Evolutionary conservation across 1,140 invertebrate species (phyloP).

Genomic region (Platorchestia sp.): DNA sequence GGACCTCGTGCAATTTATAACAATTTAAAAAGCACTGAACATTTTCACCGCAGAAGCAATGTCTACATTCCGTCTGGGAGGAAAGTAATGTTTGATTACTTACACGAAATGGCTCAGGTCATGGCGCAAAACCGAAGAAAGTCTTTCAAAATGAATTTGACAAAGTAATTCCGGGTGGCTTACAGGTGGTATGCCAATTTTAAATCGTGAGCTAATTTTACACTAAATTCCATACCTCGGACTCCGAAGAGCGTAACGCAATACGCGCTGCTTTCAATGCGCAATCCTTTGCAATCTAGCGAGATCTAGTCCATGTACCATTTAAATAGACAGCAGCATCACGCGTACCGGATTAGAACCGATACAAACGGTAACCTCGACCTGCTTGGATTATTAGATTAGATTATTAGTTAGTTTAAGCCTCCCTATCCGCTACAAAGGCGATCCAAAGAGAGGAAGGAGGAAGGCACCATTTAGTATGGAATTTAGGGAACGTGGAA

Average conservation of each 20-base stretch:
- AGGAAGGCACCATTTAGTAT: no score
- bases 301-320: background rate
- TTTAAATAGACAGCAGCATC: background rate
- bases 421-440: no score
- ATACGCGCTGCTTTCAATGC: background rate
- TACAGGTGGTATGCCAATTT: no score
- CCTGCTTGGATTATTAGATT: background rate
- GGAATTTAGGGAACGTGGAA: no score
- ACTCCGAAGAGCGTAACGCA: background rate
- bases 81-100: background rate
- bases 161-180: background rate
- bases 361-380: background rate
- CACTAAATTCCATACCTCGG: background rate
- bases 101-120: background rate
- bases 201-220: background rate
- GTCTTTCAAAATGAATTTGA: background rate
- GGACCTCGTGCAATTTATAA: background rate
- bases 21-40: background rate
- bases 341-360: background rate
- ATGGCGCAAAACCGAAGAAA: no score
- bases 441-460: no score
- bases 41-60: background rate
- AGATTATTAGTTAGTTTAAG: no score
- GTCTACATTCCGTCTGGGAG: background rate
- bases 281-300: background rate